phyloP scores from a whole-genome alignment of 2,113 vertebrate genomes.

The Dicaeum eximium region DNA sequence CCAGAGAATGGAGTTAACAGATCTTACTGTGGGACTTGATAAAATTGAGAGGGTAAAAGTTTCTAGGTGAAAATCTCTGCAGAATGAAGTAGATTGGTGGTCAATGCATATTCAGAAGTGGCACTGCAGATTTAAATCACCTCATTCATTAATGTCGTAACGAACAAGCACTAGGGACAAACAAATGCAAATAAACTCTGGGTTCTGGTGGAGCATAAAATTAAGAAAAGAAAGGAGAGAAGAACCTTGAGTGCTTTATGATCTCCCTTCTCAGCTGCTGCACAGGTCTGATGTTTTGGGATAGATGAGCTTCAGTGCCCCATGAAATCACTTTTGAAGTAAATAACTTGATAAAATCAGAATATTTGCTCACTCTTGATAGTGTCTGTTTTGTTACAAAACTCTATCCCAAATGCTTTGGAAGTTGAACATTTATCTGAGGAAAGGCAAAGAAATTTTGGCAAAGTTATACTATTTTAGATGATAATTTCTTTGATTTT shows the following conservation, averaged over 20 bases:
- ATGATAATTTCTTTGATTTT: neutral
- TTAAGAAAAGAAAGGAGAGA: neutral
- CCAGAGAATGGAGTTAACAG: neutral
- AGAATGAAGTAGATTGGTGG: neutral
- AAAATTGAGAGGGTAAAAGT: neutral
- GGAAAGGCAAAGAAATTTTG: neutral
- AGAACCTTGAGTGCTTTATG: neutral
- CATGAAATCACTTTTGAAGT: neutral
- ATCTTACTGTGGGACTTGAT: neutral
- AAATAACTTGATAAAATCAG: neutral
- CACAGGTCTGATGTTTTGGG: neutral
- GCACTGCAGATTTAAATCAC: neutral
- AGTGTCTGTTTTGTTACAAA: neutral
- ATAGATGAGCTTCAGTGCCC: neutral
- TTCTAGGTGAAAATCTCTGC: neutral
- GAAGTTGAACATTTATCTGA: neutral
- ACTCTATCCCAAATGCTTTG: neutral
- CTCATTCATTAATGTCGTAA: neutral
- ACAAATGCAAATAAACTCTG: neutral
- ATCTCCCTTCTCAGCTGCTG: neutral
- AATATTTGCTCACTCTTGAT: neutral
- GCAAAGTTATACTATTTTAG: neutral
- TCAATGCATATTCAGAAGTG: neutral
- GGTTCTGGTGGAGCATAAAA: neutral
- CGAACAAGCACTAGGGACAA: neutral